Evolutionary conservation across 2,888 invertebrate species (phyloP).

Genomic region (Apodemia hepburni): DNA sequence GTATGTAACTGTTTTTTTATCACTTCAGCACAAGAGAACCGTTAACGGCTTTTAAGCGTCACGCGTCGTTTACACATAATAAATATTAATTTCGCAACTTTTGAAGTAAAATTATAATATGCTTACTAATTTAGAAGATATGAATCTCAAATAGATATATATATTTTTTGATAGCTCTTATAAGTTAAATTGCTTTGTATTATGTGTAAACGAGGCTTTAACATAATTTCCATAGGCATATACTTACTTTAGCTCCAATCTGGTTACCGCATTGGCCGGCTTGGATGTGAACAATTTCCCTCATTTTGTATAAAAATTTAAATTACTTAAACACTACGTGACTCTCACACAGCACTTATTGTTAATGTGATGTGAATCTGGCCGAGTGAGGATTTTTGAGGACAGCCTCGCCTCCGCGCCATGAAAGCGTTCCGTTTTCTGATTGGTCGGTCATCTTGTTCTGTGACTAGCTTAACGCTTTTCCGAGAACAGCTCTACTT

Average conservation of each 20-base stretch:
- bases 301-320: slow-evolving; percentile 81
- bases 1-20: background rate
- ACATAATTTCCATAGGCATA: background rate
- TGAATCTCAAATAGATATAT: background rate
- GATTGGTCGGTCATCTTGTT: slow-evolving; percentile 52
- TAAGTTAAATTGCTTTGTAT: background rate
- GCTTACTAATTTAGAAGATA: background rate
- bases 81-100: slow-evolving; percentile 6
- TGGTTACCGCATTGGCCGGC: slow-evolving; percentile 93
- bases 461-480: slow-evolving; percentile 52
- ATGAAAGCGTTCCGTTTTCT: slow-evolving; percentile 40
- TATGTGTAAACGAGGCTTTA: slow-evolving; percentile 6
- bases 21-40: background rate
- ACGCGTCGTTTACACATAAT: slow-evolving; percentile 11
- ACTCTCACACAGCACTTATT: slow-evolving; percentile 67
- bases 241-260: slow-evolving; percentile 83
- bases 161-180: background rate
- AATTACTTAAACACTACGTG: slow-evolving; percentile 70
- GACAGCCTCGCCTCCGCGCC: slow-evolving; percentile 70
- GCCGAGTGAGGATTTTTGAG: slow-evolving; percentile 70
- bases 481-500: slow-evolving; percentile 28
- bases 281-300: slow-evolving; percentile 91
- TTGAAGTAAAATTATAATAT: background rate
- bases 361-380: slow-evolving; percentile 58
- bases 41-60: slow-evolving; percentile 6